Base-by-base conservation (phyloP, 2,797 vertebrate genomes). In the Catamblyrhynchus diadema region DNA sequence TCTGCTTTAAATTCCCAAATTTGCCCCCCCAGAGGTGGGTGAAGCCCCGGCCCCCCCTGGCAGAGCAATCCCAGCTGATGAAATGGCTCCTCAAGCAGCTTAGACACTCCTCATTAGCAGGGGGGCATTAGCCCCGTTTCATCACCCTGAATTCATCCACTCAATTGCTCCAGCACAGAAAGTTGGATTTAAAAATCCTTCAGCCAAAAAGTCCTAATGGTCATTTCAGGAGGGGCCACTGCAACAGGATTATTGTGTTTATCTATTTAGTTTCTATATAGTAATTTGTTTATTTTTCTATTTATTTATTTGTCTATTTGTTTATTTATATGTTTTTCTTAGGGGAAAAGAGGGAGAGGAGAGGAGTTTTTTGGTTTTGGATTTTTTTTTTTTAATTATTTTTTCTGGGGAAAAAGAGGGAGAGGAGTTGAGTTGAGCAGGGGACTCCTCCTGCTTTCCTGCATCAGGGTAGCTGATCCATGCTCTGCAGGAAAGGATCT, bases 61-160 rank as follows among this genome's bases (percentile, higher is more conserved):
- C 74, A 83, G 88, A 69, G 84, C 92, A 69, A 88, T 97, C 97
- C 78, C 82, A 90, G 97, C 98, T 98, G 98, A 98, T 98, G 98
- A 98, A 98, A 98, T 98, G 98, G 97, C 82, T 92, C 94, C 97
- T 78, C 97, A 98, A 98, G 98, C 98, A 10, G 97, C 98, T 98
- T 98, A 98, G 82, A 59, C 13, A 30, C 90, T 90, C 91, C 96
- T 97, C 96, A 62, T 94, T 94, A 95, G 86, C 95, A 89, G 86
- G 51, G 65, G 90, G 88, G 91, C 79, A 59, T 73, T 90, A 97
- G 98, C 97, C 94, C 97, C 92, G 77, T 98, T 97, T 97, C 98
- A 97, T 97, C 97, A 60, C 96, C 93, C 97, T 98, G 98, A 98
- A 97, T 98, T 98, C 98, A 96, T 97, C 98, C 14, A 94, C 96